phyloP scores from a whole-genome alignment of 2,113 vertebrate genomes.

The Elephantulus edwardii region DNA sequence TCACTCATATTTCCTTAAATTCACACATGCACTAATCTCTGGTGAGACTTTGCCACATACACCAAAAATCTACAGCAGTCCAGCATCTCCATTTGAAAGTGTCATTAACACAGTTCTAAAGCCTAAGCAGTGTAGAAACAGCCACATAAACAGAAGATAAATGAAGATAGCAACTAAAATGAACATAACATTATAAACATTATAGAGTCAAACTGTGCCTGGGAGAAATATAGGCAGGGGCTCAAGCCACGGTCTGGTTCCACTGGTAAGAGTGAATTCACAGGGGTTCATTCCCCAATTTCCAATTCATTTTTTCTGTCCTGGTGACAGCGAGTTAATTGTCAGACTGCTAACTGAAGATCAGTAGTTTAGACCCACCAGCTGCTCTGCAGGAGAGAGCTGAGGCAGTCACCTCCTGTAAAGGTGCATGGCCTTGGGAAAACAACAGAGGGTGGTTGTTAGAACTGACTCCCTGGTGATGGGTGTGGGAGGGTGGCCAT shows the following conservation, averaged over 20 bases:
- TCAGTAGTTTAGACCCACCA: too few relatives aligned
- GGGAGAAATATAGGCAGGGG: background rate
- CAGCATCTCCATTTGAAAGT: background rate
- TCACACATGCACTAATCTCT: background rate
- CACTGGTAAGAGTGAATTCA: background rate
- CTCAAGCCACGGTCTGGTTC: background rate
- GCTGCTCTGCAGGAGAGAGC: too few relatives aligned
- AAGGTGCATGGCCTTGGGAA: too few relatives aligned
- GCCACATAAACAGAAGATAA: slow-evolving; percentile 55
- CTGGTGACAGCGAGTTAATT: too few relatives aligned
- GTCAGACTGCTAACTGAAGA: too few relatives aligned
- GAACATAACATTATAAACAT: slow-evolving; percentile 15
- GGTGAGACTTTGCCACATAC: background rate
- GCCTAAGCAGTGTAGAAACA: slow-evolving; percentile 47
- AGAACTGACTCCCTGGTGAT: too few relatives aligned
- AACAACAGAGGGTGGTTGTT: too few relatives aligned
- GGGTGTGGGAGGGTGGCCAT: too few relatives aligned
- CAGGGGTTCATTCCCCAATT: background rate
- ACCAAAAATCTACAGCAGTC: background rate
- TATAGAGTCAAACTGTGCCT: slow-evolving; percentile 37
- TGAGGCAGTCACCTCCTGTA: too few relatives aligned
- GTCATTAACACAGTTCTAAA: slow-evolving; percentile 49
- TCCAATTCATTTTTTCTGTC: background rate
- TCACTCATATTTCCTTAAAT: background rate
- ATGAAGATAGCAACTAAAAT: slow-evolving; percentile 47